A percentile compares a stretch with the other conserved stretches of the same genome.
These are phyloP conservation scores for Microplitis mediator DNA, from an alignment of 1,140 invertebrate genomes.

Conservation along the genomic window DNA sequence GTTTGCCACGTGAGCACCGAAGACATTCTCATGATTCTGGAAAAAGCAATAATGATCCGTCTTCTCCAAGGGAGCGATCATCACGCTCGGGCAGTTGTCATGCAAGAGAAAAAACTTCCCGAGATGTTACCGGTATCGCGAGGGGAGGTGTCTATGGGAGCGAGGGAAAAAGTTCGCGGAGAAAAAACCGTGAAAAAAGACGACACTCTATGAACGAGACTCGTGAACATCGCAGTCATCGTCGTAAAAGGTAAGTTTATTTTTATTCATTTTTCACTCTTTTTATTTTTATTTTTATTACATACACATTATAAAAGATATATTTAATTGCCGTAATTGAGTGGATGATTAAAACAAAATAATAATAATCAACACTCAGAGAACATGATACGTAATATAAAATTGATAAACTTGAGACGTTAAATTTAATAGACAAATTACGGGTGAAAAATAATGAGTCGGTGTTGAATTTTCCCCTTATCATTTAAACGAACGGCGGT, in stretches of 20 bases:
- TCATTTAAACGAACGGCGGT: conserved; percentile 3
- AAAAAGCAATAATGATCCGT: conserved; percentile 35
- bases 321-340: too few species aligned
- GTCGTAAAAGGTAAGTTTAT: conserved; percentile 49
- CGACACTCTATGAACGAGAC: conserved; percentile 54
- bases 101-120: conserved; percentile 39
- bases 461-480: neutral
- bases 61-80: conserved; percentile 9
- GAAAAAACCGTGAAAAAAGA: conserved; percentile 50
- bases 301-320: too few species aligned
- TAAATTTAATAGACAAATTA: too few species aligned
- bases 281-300: too few species aligned
- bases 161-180: conserved; percentile 48
- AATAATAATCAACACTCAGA: too few species aligned
- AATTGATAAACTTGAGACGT: too few species aligned
- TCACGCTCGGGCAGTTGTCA: conserved; percentile 35
- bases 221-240: conserved; percentile 41
- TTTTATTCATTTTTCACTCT: neutral
- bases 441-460: too few species aligned
- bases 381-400: too few species aligned
- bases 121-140: conserved; percentile 40
- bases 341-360: too few species aligned
- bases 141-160: conserved; percentile 51
- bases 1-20: conserved; percentile 49
- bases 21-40: conserved; percentile 37